phyloP scores from a whole-genome alignment of 2,797 vertebrate species.

The Tenualosa thibaudeaui region DNA sequence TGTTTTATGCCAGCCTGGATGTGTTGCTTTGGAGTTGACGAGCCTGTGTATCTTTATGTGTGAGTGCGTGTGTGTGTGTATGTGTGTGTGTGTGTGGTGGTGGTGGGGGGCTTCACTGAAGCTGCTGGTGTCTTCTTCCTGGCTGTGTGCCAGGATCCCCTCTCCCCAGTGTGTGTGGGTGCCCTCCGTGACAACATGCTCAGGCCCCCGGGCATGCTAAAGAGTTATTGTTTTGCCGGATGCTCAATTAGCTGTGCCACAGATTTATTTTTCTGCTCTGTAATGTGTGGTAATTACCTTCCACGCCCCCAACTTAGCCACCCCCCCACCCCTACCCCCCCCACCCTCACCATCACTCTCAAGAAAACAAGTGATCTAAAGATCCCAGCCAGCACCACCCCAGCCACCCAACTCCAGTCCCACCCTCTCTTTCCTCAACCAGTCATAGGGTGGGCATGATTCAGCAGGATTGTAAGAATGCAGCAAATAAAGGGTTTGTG shows the following conservation, averaged over 20 bases:
- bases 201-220: constrained; percentile 78
- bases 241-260: constrained; percentile 89
- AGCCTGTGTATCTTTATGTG: constrained; percentile 18
- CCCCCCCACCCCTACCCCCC: constrained; percentile 43
- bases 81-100: constrained; percentile 44
- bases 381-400: constrained; percentile 51
- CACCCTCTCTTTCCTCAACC: constrained; percentile 22
- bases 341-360: constrained; percentile 40
- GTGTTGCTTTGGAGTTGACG: constrained; percentile 63
- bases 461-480: constrained; percentile 59
- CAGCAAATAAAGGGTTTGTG: neutral
- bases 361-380: constrained; percentile 22
- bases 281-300: constrained; percentile 86
- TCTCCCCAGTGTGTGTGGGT: constrained; percentile 26
- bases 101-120: constrained; percentile 61
- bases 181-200: constrained; percentile 67
- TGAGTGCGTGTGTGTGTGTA: neutral
- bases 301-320: constrained; percentile 70
- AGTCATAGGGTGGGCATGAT: constrained; percentile 54
- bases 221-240: constrained; percentile 85
- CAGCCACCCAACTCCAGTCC: constrained; percentile 24
- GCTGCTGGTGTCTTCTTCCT: constrained; percentile 65
- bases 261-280: constrained; percentile 84
- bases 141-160: constrained; percentile 73
- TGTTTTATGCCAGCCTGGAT: constrained; percentile 66